A percentile compares a stretch with the other conserved stretches of the same genome.
These are phyloP conservation scores for Sepiola atlantica DNA, from an alignment of 2,888 invertebrate genomes.

Conservation along the genomic window DNA sequence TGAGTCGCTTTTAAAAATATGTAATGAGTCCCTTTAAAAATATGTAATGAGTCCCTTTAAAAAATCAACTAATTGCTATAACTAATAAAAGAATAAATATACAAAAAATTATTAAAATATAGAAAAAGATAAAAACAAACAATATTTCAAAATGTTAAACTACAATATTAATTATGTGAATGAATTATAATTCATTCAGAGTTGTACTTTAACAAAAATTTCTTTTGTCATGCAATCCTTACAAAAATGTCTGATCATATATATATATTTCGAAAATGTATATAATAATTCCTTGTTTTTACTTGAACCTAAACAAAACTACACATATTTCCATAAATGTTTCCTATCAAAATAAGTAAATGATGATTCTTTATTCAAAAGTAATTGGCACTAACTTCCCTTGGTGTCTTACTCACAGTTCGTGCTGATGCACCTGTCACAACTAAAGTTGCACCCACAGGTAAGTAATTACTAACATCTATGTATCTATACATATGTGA, in stretches of 20 bases:
- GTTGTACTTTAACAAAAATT: background rate
- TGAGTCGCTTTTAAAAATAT: no score
- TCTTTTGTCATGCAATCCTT: background rate
- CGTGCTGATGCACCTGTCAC: conserved; percentile 38
- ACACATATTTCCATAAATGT: background rate
- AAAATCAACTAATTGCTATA: background rate
- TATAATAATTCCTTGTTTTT: background rate
- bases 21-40: background rate
- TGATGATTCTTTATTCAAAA: background rate
- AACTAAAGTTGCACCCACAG: conserved; percentile 33
- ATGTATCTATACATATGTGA: background rate
- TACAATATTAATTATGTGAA: background rate
- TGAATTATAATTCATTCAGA: background rate
- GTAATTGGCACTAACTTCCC: conserved; percentile 42
- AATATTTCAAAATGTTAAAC: background rate
- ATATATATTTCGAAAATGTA: background rate
- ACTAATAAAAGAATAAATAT: background rate
- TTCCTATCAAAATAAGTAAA: background rate
- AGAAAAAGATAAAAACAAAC: background rate
- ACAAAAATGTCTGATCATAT: background rate
- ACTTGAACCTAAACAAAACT: background rate
- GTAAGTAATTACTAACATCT: conserved; percentile 40
- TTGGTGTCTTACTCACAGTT: conserved; percentile 47
- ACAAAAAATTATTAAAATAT: background rate
- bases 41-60: background rate